Evolutionary conservation across 2,113 vertebrate species (phyloP).

Genomic region (Megaleporinus macrocephalus): DNA sequence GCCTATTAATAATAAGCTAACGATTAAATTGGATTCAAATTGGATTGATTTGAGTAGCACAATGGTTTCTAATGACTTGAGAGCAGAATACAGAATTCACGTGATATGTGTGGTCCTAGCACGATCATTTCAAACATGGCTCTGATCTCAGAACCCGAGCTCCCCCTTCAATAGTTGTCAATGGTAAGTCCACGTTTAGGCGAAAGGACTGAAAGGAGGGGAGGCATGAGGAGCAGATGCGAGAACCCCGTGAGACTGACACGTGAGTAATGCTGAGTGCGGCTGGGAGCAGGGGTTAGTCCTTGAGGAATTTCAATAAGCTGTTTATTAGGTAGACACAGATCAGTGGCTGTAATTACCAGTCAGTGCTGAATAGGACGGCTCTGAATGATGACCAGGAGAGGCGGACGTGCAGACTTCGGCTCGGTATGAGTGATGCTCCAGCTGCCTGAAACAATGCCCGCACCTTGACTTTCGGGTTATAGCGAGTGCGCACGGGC

Average conservation of each 20-base stretch:
- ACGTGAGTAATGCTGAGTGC: constrained; percentile 47
- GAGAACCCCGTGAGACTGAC: constrained; percentile 16
- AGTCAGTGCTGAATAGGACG: constrained; percentile 46
- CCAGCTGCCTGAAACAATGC: constrained; percentile 38
- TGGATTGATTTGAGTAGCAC: no score
- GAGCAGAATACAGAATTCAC: no score
- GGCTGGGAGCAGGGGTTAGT: constrained; percentile 14
- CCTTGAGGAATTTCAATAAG: constrained; percentile 51
- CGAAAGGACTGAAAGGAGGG: background rate
- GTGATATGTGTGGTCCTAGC: no score
- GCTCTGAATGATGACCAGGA: constrained; percentile 50
- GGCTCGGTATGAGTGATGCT: constrained; percentile 21
- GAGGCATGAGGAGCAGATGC: constrained; percentile 15
- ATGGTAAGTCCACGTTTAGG: no score
- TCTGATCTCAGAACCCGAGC: no score
- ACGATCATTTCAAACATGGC: no score
- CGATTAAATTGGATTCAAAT: no score
- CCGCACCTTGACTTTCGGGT: constrained; percentile 56
- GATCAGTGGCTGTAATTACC: constrained; percentile 61
- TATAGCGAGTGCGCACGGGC: constrained; percentile 9
- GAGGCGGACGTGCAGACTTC: background rate
- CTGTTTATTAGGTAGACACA: constrained; percentile 64
- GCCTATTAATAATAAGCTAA: no score
- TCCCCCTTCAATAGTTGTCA: background rate
- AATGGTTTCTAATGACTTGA: no score